Base-by-base conservation (phyloP, 2,888 invertebrate species). In the Glaucopsyche alexis region DNA sequence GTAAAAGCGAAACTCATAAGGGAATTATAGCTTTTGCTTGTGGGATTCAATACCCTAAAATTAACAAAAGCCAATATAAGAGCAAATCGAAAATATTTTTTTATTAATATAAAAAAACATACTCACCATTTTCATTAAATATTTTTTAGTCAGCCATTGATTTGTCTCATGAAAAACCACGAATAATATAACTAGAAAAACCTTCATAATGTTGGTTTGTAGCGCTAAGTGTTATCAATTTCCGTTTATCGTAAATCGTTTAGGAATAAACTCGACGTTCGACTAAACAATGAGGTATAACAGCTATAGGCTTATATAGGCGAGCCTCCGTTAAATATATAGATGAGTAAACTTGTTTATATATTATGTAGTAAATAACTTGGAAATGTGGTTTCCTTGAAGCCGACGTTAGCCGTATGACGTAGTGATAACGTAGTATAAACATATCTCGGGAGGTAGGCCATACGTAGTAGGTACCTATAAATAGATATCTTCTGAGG, bases 341-440 rank as follows among this genome's bases (percentile, higher is more conserved):
- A 13, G 60, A 60, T 60, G 60, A 55, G 55, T 13, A 29, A 60
- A 29, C 60, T 7, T 60, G 29, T 55, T 55, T 55, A 55, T 55
- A 55, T 55, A 19, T 55, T 55, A 19, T 55, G 55, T 29, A 29
- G 60, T 60, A 60, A 55, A 55, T 60, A 60, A 60, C 60, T 13
- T 13, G 60, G 29, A 60, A 29, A 11, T 29, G 60, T 29, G 29
- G 60, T 16, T 55, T 55, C 60, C 60, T 29, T 60, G 60, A 60
- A 55, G 29, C 55, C 19, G 9, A 11, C 11, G n/a, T 29, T 11
- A 5, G 6, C 4, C 2, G 29, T 16, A 9, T 60, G 55, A 60
- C 55, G 55, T 1, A 29, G 29, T 29, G 52, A 16, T 52, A 8
- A 52, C 16, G 16, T n/a, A n/a, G n/a, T n/a, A n/a, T n/a, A n/a